Base-by-base conservation (phyloP, 2,888 invertebrate genomes). In the Idaea straminata region DNA sequence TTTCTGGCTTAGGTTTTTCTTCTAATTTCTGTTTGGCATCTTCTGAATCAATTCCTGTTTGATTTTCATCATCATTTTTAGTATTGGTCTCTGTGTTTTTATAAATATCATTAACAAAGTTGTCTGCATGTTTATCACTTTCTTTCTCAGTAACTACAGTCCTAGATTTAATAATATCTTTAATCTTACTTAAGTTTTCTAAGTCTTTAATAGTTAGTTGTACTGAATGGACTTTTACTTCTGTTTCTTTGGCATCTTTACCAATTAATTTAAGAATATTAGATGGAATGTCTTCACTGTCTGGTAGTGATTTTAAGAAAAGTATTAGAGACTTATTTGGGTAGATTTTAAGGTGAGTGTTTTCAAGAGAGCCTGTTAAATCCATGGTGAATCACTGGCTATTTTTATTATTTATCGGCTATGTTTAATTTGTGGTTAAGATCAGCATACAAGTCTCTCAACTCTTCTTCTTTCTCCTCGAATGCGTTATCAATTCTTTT, bases 381-480 rank as follows among this genome's bases (percentile, higher is more conserved):
- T 93, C 92, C 92, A 92, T 89, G 68, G 64, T 83, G 15, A 59
- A 16, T 15, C 7, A 7, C 58, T 0, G 15, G 58, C 15, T 16
- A 5, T 15, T 59, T 16, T 16, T 16, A 25, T 59, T 79, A 87
- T 73, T 84, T 89, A 83, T 88, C 88, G 70, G 87, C 85, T 69
- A 95, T 95, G 76, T 95, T 94, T 5, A 97, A 83, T 82, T 96
- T 96, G 71, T 94, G 94, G 81, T 97, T 96, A 63, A 97, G 89
- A 79, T 96, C 96, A 66, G 94, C 91, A 84, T 97, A 97, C 77
- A 96, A 94, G 72, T 96, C 95, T 72, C 94, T 90, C 5, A 97
- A 88, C 87, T 97, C 96, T 80, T 95, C 95, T 88, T 97, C 96
- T 86, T 97, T 96, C 79, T 95, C 95, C 81, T 95, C 95, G 90